Percentiles rank a stretch among this genome's conserved stretches.
Evolutionary conservation across 92 coral and sea anemone genomes (phyloP).

Genomic region (Meandrina meandrites): DNA sequence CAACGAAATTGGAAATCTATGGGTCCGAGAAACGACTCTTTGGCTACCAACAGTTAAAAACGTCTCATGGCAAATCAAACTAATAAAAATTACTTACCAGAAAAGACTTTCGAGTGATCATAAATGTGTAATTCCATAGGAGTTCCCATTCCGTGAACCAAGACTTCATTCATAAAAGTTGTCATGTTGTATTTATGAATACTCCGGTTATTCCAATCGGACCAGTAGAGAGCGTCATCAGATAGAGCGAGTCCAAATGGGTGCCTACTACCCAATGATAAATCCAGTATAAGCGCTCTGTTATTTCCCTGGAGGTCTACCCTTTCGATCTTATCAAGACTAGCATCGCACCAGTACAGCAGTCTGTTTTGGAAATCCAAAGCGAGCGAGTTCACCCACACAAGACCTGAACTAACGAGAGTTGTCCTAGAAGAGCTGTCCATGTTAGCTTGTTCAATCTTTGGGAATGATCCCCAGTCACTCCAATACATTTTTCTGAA

Average conservation of each 20-base stretch:
- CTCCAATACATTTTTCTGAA: constrained; percentile 67
- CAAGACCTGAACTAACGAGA: constrained; percentile 51
- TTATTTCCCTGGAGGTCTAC: constrained; percentile 49
- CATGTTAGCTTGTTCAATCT: constrained; percentile 65
- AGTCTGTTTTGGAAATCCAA: constrained; percentile 48
- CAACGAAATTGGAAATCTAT: no score
- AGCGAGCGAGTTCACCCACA: constrained; percentile 78
- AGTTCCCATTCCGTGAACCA: not conserved
- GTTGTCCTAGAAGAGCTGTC: constrained; percentile 65
- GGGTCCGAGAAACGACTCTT: no score
- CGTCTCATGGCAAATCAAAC: constrained; percentile 4
- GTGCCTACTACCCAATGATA: not conserved
- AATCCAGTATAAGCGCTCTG: constrained; percentile 25
- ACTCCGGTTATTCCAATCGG: constrained; percentile 30
- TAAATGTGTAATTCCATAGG: constrained; percentile 1
- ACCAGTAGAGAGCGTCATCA: constrained; percentile 48
- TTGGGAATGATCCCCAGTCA: constrained; percentile 74
- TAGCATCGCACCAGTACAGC: constrained; percentile 76
- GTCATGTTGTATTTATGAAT: constrained; percentile 43
- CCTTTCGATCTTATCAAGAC: constrained; percentile 37
- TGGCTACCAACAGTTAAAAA: not conserved
- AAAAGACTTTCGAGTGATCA: not conserved
- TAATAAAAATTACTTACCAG: not conserved
- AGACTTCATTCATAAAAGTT: not conserved
- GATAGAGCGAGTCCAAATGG: not conserved